phyloP scores from a whole-genome alignment of 2,797 vertebrate genomes.

The Channallabes apus region DNA sequence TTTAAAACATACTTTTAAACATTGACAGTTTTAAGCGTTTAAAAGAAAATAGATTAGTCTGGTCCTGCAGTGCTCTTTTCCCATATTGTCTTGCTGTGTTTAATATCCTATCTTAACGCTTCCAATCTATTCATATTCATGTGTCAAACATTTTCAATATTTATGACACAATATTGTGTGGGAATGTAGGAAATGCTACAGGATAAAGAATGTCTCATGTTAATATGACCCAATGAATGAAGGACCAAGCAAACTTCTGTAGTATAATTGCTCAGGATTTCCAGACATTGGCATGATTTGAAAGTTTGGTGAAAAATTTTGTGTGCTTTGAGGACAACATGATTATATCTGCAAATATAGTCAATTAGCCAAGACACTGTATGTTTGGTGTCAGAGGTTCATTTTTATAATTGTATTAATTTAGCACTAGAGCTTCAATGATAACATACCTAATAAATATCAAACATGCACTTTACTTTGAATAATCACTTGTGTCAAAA shows the following conservation, averaged over 20 bases:
- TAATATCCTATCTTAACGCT: not conserved
- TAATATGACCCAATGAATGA: not conserved
- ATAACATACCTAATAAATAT: not conserved
- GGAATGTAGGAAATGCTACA: not conserved
- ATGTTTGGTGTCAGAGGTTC: not conserved
- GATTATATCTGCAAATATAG: not conserved
- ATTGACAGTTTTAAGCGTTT: slow-evolving; percentile 1
- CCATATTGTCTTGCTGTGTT: not conserved
- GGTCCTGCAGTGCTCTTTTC: not conserved
- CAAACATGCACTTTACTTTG: not conserved
- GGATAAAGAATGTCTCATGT: not conserved
- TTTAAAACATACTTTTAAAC: not conserved
- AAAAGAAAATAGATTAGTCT: not conserved
- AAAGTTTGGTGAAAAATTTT: not conserved
- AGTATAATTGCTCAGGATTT: not conserved
- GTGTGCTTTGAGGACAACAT: not conserved
- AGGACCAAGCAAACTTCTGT: not conserved
- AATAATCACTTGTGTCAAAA: slow-evolving; percentile 4
- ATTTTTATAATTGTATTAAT: not conserved
- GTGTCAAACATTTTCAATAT: not conserved
- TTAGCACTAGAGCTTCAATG: not conserved
- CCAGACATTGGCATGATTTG: not conserved
- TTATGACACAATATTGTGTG: not conserved
- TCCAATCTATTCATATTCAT: not conserved
- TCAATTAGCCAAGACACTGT: not conserved